Percentiles rank a stretch among this genome's conserved stretches.
Evolutionary conservation across 2,797 vertebrate species (phyloP).

Genomic region (Loriculus beryllinus): DNA sequence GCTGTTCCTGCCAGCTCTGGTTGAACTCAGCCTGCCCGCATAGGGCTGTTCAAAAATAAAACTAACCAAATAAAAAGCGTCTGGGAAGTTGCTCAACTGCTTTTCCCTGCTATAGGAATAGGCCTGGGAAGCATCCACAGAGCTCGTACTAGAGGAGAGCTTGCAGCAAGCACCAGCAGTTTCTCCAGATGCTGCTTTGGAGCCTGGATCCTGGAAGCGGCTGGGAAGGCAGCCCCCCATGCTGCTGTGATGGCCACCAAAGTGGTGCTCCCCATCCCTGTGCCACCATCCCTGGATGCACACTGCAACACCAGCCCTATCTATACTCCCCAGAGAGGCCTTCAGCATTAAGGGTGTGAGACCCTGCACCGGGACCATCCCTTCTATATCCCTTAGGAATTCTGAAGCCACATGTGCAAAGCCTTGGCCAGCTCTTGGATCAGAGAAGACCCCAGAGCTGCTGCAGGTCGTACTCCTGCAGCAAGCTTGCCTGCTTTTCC

Average conservation of each 20-base stretch:
- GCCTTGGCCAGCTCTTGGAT: background rate
- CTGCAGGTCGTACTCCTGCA: background rate
- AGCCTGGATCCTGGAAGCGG: background rate
- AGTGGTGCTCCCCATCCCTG: background rate
- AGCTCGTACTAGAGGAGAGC: background rate
- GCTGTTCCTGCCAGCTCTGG: background rate
- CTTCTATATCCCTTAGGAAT: background rate
- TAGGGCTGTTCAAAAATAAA: background rate
- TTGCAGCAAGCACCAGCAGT: background rate
- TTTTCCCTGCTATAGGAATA: background rate
- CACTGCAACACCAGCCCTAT: background rate
- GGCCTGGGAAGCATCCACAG: background rate
- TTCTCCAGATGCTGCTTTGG: background rate
- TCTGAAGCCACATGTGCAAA: background rate
- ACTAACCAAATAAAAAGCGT: conserved; percentile 11
- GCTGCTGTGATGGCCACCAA: background rate
- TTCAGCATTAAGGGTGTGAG: background rate
- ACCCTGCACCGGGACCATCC: fast-evolving
- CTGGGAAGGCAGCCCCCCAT: background rate
- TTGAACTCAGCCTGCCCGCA: background rate
- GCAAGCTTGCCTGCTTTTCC: fast-evolving
- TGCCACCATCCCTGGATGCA: background rate
- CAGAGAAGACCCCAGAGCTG: background rate
- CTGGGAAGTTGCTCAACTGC: background rate
- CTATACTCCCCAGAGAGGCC: background rate